Evolutionary conservation across 2,888 invertebrate genomes (phyloP).

Genomic region (Eretmocerus hayati): DNA sequence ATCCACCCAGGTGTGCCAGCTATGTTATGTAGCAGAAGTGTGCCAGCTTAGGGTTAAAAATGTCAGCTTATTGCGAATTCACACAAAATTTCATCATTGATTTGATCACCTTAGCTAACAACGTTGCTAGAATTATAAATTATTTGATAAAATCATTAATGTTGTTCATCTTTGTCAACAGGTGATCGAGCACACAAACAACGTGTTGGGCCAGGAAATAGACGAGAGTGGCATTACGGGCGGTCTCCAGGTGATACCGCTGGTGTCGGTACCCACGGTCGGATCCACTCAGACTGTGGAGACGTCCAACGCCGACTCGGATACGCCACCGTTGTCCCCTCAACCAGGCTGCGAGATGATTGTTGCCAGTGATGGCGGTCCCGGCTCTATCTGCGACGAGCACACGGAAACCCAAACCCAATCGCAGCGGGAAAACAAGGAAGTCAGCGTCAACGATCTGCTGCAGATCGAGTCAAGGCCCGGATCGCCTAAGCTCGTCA

Average conservation of each 20-base stretch:
- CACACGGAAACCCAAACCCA: too few relatives aligned
- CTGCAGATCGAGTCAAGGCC: conserved; percentile 37
- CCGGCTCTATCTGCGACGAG: conserved; percentile 34
- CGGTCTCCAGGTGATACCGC: conserved; percentile 49
- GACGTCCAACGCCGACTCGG: conserved; percentile 50
- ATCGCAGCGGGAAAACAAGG: conserved; percentile 25
- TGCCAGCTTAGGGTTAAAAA: too few relatives aligned
- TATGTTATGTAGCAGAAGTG: too few relatives aligned
- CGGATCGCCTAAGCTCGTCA: conserved; percentile 36
- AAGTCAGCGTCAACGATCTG: conserved; percentile 35
- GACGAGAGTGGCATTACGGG: conserved; percentile 45
- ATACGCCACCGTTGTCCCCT: conserved; percentile 39
- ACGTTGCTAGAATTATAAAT: too few relatives aligned
- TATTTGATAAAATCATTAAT: too few relatives aligned
- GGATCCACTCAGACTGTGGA: conserved; percentile 60
- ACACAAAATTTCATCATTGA: too few relatives aligned
- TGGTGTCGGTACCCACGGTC: conserved; percentile 54
- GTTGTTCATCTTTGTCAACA: too few relatives aligned
- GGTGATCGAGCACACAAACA: conserved; percentile 45
- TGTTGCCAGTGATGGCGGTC: conserved; percentile 27
- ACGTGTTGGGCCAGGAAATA: conserved; percentile 43
- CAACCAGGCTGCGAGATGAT: conserved; percentile 24
- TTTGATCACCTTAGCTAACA: too few relatives aligned
- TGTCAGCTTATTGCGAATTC: too few relatives aligned
- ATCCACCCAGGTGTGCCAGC: too few relatives aligned